A percentile compares a stretch with the other conserved stretches of the same genome.
These are phyloP conservation scores for Argyresthia albistria DNA, from an alignment of 2,888 invertebrate species.

Conservation along the genomic window DNA sequence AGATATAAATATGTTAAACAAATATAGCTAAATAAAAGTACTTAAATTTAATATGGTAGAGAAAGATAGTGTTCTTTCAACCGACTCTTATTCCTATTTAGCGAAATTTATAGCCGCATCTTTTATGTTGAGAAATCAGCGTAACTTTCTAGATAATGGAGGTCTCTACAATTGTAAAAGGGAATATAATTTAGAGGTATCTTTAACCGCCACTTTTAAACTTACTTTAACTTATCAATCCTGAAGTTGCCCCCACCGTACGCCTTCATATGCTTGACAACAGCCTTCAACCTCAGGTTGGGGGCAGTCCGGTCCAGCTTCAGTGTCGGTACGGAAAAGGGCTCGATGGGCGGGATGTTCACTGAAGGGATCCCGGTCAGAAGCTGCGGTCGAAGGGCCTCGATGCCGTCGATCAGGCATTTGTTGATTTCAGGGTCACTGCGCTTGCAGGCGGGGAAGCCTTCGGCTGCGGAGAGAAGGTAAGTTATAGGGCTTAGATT, in stretches of 20 bases:
- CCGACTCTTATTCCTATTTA: no score
- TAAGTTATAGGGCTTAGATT: no score
- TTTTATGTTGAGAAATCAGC: no score
- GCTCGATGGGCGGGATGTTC: slow-evolving; percentile 78
- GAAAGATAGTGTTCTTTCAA: no score
- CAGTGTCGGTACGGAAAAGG: slow-evolving; percentile 77
- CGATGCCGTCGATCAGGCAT: slow-evolving; percentile 74
- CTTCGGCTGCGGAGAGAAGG: slow-evolving; percentile 61
- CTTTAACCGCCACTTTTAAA: slow-evolving; percentile 8
- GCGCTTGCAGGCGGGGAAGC: slow-evolving; percentile 74
- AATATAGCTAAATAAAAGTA: no score
- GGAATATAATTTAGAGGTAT: no score
- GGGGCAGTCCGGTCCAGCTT: slow-evolving; percentile 79
- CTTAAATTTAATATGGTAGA: no score
- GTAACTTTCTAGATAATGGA: no score
- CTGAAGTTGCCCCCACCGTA: slow-evolving; percentile 76
- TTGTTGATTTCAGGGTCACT: slow-evolving; percentile 74
- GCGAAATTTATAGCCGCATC: no score
- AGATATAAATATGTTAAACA: no score
- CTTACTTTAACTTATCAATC: slow-evolving; percentile 77
- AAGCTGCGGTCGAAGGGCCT: slow-evolving; percentile 70
- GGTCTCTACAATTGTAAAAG: no score
- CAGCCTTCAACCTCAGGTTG: slow-evolving; percentile 78
- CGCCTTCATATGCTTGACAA: slow-evolving; percentile 75
- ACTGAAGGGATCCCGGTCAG: slow-evolving; percentile 76